Evolutionary conservation across 2,113 vertebrate genomes (phyloP).

Genomic region (Ornithorhynchus anatinus): DNA sequence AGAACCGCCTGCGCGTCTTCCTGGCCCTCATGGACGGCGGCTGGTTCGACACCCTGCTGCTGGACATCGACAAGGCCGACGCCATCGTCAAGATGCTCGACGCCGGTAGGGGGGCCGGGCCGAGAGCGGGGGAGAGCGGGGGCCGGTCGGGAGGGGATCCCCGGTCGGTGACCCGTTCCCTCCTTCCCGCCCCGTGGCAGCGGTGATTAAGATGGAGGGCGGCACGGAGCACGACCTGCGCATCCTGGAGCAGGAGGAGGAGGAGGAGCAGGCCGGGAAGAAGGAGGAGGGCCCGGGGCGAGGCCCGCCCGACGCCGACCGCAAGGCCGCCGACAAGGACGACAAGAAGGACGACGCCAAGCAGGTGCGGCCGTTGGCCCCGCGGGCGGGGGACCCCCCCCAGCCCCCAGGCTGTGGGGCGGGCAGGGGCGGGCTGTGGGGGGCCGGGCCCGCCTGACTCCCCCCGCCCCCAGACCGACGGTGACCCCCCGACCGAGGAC

Average conservation of each 20-base stretch:
- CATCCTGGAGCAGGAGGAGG: conserved; percentile 88
- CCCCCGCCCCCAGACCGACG: conserved; percentile 54
- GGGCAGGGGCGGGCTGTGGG: background rate
- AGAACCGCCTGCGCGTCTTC: conserved; percentile 84
- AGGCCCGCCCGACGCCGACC: conserved; percentile 39
- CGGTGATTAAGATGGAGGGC: conserved; percentile 95
- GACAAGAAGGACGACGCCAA: conserved; percentile 67
- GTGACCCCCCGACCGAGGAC: conserved; percentile 61
- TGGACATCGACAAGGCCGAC: conserved; percentile 86
- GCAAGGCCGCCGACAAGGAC: conserved; percentile 54
- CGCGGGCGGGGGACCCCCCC: background rate
- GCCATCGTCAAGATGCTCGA: conserved; percentile 88
- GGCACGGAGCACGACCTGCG: conserved; percentile 87
- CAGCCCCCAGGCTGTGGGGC: background rate
- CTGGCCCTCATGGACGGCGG: conserved; percentile 83
- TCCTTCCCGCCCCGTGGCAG: conserved; percentile 47
- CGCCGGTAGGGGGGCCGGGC: conserved; percentile 71
- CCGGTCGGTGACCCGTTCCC: background rate
- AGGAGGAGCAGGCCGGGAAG: conserved; percentile 68
- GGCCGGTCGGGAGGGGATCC: background rate
- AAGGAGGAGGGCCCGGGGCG: conserved; percentile 60
- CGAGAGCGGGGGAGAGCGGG: background rate
- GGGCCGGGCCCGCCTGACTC: background rate
- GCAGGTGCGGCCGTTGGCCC: conserved; percentile 43
- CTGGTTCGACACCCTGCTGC: conserved; percentile 83